Evolutionary conservation across 1,140 invertebrate species (phyloP).

Genomic region (Saxidomus purpurata): DNA sequence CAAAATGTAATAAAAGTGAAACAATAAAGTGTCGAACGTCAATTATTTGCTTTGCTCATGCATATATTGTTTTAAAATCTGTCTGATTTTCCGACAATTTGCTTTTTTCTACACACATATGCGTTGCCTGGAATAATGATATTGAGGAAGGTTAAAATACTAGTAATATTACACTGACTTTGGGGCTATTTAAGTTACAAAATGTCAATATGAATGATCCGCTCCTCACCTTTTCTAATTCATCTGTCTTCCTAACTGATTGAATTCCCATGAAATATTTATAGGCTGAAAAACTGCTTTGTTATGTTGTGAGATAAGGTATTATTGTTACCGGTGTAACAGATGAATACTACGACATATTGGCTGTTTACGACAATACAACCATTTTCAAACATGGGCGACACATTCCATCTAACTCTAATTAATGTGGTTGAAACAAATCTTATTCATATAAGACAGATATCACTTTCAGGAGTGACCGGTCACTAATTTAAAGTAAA

Average conservation of each 20-base stretch:
- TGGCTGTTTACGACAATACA: background rate
- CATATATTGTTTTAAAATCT: too few relatives aligned
- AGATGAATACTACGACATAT: background rate
- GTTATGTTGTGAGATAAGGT: background rate
- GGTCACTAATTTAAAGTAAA: conserved; percentile 58
- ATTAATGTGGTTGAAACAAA: background rate
- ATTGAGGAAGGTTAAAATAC: too few relatives aligned
- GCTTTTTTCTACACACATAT: too few relatives aligned
- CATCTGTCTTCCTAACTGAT: background rate
- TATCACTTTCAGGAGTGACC: conserved; percentile 45
- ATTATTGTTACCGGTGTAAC: background rate
- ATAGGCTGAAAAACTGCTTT: background rate
- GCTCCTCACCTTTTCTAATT: background rate
- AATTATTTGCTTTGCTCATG: too few relatives aligned
- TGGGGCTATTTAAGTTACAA: too few relatives aligned
- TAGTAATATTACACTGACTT: too few relatives aligned
- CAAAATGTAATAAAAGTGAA: too few relatives aligned
- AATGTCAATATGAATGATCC: background rate
- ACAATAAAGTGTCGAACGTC: too few relatives aligned
- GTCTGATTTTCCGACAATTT: too few relatives aligned
- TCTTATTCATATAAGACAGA: conserved; percentile 25
- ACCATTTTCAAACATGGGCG: background rate
- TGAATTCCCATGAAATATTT: background rate
- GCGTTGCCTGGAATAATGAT: too few relatives aligned
- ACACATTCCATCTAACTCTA: conserved; percentile 31